A percentile compares a stretch with the other conserved stretches of the same genome.
Evolutionary conservation across 2,113 vertebrate genomes (phyloP).

Genomic region (Siniperca chuatsi): DNA sequence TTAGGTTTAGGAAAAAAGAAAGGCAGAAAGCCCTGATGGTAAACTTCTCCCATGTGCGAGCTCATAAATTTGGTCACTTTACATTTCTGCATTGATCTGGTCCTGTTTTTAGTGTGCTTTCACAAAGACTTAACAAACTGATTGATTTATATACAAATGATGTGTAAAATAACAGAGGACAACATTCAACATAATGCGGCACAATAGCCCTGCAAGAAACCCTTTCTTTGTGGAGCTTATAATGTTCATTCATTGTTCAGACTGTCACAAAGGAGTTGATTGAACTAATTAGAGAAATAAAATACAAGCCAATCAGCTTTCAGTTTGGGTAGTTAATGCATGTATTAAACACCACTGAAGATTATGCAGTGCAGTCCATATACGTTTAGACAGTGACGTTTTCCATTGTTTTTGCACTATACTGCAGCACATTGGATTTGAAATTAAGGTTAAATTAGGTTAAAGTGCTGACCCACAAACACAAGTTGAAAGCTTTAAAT

Average conservation of each 20-base stretch:
- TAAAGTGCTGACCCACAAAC: too few relatives aligned
- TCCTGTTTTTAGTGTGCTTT: not conserved
- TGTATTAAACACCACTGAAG: not conserved
- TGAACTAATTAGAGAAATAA: too few relatives aligned
- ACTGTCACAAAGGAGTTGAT: not conserved
- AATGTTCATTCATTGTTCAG: not conserved
- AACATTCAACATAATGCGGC: not conserved
- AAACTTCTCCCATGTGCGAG: not conserved
- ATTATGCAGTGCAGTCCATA: not conserved
- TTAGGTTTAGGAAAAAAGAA: too few relatives aligned
- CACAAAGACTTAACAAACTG: not conserved
- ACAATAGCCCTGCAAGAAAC: not conserved
- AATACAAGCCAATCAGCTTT: not conserved
- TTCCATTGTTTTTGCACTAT: not conserved
- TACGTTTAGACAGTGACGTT: not conserved
- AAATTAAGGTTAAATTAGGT: not conserved
- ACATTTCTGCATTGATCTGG: not conserved
- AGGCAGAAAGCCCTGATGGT: too few relatives aligned
- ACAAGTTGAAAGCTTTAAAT: not conserved
- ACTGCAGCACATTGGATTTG: not conserved
- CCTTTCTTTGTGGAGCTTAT: not conserved
- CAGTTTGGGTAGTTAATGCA: not conserved
- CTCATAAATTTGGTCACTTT: not conserved
- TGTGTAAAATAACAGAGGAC: not conserved
- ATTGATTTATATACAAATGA: not conserved